Percentiles rank a stretch among this genome's conserved stretches.
phyloP scores from a whole-genome alignment of 2,113 vertebrate genomes.

The Apteryx mantelli region DNA sequence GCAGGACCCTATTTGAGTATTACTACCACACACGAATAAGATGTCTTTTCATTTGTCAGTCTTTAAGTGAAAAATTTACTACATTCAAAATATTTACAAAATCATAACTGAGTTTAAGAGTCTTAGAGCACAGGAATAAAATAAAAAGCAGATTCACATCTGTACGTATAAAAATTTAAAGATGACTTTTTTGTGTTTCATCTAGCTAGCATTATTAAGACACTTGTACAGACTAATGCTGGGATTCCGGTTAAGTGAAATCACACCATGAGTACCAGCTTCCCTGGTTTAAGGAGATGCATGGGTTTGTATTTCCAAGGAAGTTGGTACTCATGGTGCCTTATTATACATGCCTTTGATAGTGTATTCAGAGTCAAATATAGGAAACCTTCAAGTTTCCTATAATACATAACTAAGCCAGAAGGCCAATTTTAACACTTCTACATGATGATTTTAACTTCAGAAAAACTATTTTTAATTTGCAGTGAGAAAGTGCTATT shows the following conservation, averaged over 20 bases:
- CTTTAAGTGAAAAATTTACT: neutral
- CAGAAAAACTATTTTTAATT: neutral
- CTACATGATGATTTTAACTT: neutral
- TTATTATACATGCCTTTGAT: neutral
- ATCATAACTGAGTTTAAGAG: neutral
- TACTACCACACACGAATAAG: neutral
- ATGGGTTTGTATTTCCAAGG: neutral
- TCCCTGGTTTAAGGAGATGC: neutral
- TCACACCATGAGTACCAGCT: rapidly evolving
- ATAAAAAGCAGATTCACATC: neutral
- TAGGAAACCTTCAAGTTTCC: neutral
- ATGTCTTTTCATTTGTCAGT: neutral
- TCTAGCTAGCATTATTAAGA: neutral
- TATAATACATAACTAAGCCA: neutral
- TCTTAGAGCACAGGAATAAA: neutral
- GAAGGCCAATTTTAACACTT: neutral
- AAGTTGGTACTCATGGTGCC: too few species aligned
- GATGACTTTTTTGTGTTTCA: rapidly evolving
- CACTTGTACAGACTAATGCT: neutral
- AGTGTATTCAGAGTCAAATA: rapidly evolving
- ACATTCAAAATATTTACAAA: neutral
- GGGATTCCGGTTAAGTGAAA: neutral
- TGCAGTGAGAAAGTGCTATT: neutral
- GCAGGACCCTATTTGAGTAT: neutral
- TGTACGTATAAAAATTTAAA: neutral